Percentiles rank a stretch among this genome's conserved stretches.
Conservation (phyloP, 2,797 vertebrate species). For the Mormyrops boulengeri region DNA sequence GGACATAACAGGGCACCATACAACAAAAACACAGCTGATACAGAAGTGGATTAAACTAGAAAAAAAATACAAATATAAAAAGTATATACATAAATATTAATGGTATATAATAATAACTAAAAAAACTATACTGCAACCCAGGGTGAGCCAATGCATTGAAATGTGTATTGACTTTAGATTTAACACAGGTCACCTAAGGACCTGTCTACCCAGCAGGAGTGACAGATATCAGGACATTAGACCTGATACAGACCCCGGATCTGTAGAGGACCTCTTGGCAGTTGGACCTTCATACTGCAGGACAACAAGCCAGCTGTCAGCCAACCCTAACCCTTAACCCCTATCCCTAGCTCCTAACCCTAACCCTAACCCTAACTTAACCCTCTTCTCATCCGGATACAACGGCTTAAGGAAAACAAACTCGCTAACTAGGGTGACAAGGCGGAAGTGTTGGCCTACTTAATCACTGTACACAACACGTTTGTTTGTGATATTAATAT, state of each 20-base stretch:
- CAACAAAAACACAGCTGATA: not conserved
- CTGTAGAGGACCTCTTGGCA: not conserved
- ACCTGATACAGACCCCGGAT: not conserved
- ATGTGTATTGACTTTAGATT: not conserved
- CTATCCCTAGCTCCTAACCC: too few species aligned
- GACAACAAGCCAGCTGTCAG: not conserved
- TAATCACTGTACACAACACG: not conserved
- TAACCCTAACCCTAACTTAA: not conserved
- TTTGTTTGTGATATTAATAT: conserved; percentile 4
- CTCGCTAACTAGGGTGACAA: not conserved
- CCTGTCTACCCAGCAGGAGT: not conserved
- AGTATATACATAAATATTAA: not conserved
- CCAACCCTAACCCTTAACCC: not conserved
- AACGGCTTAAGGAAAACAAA: not conserved
- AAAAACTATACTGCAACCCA: not conserved
- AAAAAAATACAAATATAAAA: not conserved
- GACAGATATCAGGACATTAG: not conserved
- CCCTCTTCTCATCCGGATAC: not conserved
- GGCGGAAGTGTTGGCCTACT: not conserved
- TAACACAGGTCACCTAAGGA: not conserved
- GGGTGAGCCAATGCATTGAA: not conserved
- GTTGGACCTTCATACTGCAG: not conserved
- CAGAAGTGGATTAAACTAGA: not conserved
- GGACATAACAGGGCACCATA: not conserved
- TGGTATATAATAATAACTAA: not conserved